Evolutionary conservation across 2,888 invertebrate species (phyloP).

Genomic region (Craniophora ligustri): DNA sequence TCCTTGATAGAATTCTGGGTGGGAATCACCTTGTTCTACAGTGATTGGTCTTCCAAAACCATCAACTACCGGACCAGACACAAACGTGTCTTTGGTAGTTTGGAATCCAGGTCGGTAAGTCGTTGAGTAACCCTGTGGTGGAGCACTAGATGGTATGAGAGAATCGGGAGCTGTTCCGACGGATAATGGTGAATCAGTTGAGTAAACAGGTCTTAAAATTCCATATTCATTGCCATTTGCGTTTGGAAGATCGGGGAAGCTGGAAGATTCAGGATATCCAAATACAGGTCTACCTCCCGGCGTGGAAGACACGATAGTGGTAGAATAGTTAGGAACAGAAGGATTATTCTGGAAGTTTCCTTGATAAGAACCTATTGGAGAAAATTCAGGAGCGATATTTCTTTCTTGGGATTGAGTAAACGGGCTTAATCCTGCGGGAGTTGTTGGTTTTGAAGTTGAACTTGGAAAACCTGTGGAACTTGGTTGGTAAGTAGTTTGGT

Average conservation of each 20-base stretch:
- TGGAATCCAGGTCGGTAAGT: slow-evolving; percentile 25
- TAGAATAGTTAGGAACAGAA: slow-evolving; percentile 9
- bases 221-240: slow-evolving; percentile 19
- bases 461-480: neutral
- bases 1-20: slow-evolving; percentile 17
- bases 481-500: slow-evolving; percentile 17
- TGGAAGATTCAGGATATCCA: slow-evolving; percentile 5
- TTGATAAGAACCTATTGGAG: slow-evolving; percentile 3
- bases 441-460: slow-evolving; percentile 1
- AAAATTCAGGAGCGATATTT: neutral
- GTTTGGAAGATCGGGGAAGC: neutral
- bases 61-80: slow-evolving; percentile 24
- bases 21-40: slow-evolving; percentile 1
- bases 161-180: slow-evolving; percentile 16
- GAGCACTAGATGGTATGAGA: slow-evolving; percentile 7
- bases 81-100: slow-evolving; percentile 2
- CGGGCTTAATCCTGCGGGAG: neutral
- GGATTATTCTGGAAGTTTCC: slow-evolving; percentile 12
- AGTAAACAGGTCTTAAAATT: slow-evolving; percentile 9
- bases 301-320: slow-evolving; percentile 9
- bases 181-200: slow-evolving; percentile 14
- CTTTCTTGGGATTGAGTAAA: slow-evolving; percentile 13
- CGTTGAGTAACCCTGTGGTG: slow-evolving; percentile 14
- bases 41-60: slow-evolving; percentile 43
- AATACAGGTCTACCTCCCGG: slow-evolving; percentile 2